Conservation (phyloP, 37 sponge, comb jelly and placozoan species). For the Trichoplax adhaerens region DNA sequence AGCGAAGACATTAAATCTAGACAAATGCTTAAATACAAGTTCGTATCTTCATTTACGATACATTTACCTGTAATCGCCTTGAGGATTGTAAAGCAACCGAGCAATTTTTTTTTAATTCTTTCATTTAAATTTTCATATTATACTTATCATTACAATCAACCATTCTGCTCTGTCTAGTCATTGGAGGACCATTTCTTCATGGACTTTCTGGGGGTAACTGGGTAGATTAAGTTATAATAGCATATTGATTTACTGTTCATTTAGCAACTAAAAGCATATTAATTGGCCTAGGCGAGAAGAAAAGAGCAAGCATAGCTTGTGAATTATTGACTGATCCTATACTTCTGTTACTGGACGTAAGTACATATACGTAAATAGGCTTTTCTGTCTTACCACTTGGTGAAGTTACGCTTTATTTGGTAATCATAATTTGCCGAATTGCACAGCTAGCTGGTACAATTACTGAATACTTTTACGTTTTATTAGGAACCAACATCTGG, state of each 20-base stretch:
- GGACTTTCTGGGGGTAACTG: constrained; percentile 32
- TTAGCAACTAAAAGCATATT: no score
- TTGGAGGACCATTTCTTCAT: constrained; percentile 28
- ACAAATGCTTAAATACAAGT: constrained; percentile 21
- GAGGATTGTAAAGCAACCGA: constrained; percentile 23
- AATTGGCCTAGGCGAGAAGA: constrained; percentile 44
- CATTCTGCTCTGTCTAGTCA: constrained; percentile 7
- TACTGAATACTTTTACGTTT: background rate
- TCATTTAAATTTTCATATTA: background rate
- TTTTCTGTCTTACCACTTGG: no score
- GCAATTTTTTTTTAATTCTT: background rate
- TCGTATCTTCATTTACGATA: no score
- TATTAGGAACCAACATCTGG: constrained; percentile 73
- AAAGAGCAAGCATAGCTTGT: constrained; percentile 68
- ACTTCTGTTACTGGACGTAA: constrained; percentile 54
- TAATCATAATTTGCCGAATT: no score
- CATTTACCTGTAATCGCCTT: constrained; percentile 7
- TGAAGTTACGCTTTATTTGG: no score
- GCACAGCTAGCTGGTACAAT: no score
- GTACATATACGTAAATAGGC: background rate
- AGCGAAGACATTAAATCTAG: constrained; percentile 26
- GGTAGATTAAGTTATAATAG: no score
- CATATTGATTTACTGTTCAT: no score
- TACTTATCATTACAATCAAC: background rate
- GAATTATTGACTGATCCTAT: constrained; percentile 59